Evolutionary conservation across 2,113 vertebrate species (phyloP).

Genomic region (Eudyptes chrysolophus): DNA sequence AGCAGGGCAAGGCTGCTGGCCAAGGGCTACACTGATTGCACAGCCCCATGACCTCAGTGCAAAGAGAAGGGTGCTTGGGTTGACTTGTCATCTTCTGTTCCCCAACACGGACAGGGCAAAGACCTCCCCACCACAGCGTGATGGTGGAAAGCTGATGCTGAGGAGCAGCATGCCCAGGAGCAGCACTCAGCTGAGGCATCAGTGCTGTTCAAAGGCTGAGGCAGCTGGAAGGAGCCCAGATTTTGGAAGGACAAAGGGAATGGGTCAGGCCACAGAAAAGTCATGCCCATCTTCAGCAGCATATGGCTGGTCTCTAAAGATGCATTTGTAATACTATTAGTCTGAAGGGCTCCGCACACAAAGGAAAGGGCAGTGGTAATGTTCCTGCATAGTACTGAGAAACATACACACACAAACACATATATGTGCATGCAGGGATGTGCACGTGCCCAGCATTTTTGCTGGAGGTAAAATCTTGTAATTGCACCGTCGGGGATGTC

Average conservation of each 20-base stretch:
- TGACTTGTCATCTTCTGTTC: neutral
- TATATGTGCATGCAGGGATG: neutral
- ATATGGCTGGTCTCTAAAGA: neutral
- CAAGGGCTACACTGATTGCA: neutral
- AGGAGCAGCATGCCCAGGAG: neutral
- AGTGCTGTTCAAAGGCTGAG: neutral
- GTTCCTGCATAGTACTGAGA: neutral
- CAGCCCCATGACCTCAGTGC: neutral
- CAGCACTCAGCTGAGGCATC: neutral
- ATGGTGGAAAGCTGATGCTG: neutral
- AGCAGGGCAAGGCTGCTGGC: neutral
- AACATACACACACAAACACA: neutral
- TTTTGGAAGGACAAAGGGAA: neutral
- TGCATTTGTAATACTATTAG: neutral
- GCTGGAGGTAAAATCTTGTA: neutral
- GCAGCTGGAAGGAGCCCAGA: neutral
- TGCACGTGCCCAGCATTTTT: neutral
- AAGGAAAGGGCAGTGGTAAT: neutral
- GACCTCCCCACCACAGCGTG: rapidly evolving
- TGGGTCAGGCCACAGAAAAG: neutral
- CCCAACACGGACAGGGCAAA: rapidly evolving
- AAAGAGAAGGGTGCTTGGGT: neutral
- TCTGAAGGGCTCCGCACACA: neutral
- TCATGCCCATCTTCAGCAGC: neutral
- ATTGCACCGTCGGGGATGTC: neutral